These are phyloP conservation scores for Sula dactylatra DNA, from an alignment of 2,113 vertebrate genomes.

Conservation along the genomic window DNA sequence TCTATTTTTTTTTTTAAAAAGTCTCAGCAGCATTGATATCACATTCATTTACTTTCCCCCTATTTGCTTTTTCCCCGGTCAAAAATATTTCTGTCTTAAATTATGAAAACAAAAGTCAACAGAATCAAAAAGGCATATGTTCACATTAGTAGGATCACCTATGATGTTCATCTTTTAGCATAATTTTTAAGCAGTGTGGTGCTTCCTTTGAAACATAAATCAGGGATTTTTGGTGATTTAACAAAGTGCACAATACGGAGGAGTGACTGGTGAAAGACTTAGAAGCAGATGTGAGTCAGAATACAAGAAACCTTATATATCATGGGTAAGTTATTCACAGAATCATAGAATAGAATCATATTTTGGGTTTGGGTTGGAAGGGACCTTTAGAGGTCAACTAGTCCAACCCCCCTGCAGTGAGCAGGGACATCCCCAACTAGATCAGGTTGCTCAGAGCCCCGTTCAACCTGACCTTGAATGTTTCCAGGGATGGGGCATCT, in stretches of 20 bases:
- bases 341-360: background rate
- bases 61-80: background rate
- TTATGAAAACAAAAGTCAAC: background rate
- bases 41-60: background rate
- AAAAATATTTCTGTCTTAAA: background rate
- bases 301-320: constrained; percentile 2
- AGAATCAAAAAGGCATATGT: background rate
- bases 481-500: background rate
- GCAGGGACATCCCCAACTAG: background rate
- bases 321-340: background rate
- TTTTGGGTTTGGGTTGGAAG: background rate
- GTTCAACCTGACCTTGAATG: background rate
- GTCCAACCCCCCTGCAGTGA: background rate
- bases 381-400: background rate
- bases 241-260: background rate
- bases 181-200: constrained; percentile 41
- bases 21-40: background rate
- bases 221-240: constrained; percentile 4
- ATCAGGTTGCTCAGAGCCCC: background rate
- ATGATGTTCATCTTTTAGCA: background rate
- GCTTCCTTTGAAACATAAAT: constrained; percentile 50
- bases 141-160: background rate
- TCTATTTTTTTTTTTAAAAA: background rate
- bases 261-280: constrained; percentile 19
- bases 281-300: constrained; percentile 32